Evolutionary conservation across 2,888 invertebrate species (phyloP), one percentile per base, ranked within the genome.

Genomic region (Fragum fragum): DNA sequence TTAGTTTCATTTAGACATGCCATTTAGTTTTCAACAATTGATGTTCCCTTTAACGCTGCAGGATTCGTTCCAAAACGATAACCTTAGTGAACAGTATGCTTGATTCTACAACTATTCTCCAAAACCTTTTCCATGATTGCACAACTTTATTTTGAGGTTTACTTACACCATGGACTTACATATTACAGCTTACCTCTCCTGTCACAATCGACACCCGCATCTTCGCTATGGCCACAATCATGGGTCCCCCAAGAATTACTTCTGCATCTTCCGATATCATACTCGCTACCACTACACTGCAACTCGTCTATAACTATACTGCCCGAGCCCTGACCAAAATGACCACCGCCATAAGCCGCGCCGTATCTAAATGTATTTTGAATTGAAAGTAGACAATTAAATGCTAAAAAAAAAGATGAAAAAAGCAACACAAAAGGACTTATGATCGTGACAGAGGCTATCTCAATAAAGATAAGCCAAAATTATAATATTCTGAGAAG

Each of bases 211-310:
- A 76, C 16, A 1, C 76, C 42, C 11, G 52, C 76, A 18, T 76
- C 76, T 36, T 76, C 70, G 0, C 16, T 21, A 29, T 76, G 76
- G 1, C 29, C 21, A 26, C 76, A 76, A 26, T 76, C 21, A 28
- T 70, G 55, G 0, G 9, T 9, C 26, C 21, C 32, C 76, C 69
- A 76, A 1, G 32, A 6, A 16, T 23, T 26, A 29, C 52, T 53
- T 5, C n/a, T 21, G 47, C 74, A 74, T 5, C 66, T 29, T 26
- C 32, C 52, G 18, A 74, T 66, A 26, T 66, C 36, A 16, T 26
- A n/a, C 52, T 74, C 74, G 23, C 66, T 47, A 16, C 70, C 63
- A 18, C 32, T 1, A 36, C 76, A 76, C 0, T 69, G 21, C 11
- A 74, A 52, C 23, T 70, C 61, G 26, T 66, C 70, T 2, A 63